A percentile compares a stretch with the other conserved stretches of the same genome.
phyloP scores from a whole-genome alignment of 2,113 vertebrate species.

The Chaetodon trifascialis region DNA sequence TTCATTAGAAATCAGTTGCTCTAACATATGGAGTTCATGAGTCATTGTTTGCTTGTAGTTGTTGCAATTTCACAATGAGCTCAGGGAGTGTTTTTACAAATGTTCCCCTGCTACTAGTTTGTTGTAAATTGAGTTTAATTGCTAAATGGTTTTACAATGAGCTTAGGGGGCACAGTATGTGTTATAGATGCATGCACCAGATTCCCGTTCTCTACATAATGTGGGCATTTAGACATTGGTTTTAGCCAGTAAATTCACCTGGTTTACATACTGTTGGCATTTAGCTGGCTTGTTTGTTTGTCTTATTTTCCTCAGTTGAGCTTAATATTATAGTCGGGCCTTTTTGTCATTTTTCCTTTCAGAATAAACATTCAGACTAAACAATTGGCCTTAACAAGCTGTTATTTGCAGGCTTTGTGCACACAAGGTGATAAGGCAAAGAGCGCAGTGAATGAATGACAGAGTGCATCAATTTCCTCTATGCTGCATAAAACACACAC shows the following conservation, averaged over 20 bases:
- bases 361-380: conserved; percentile 40
- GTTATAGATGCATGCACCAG: conserved; percentile 10
- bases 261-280: conserved; percentile 7
- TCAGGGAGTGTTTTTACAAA: background rate
- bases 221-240: background rate
- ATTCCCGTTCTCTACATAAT: background rate
- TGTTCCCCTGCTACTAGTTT: conserved; percentile 26
- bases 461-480: conserved; percentile 34
- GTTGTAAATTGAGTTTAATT: conserved; percentile 37
- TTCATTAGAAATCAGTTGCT: conserved; percentile 8
- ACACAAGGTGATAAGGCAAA: conserved; percentile 52
- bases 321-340: background rate
- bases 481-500: conserved; percentile 26
- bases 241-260: background rate
- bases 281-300: conserved; percentile 23
- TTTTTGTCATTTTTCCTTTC: conserved; percentile 37
- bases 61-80: conserved; percentile 17
- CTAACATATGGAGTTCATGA: background rate
- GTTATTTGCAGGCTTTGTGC: conserved; percentile 55
- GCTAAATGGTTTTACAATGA: conserved; percentile 30
- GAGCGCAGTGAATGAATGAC: conserved; percentile 41
- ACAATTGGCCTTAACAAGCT: conserved; percentile 62
- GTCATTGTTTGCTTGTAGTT: conserved; percentile 3
- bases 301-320: conserved; percentile 24
- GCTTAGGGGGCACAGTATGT: conserved; percentile 16